These are phyloP conservation scores for Eretmochelys imbricata DNA, from an alignment of 2,113 vertebrate genomes.

Conservation along the genomic window DNA sequence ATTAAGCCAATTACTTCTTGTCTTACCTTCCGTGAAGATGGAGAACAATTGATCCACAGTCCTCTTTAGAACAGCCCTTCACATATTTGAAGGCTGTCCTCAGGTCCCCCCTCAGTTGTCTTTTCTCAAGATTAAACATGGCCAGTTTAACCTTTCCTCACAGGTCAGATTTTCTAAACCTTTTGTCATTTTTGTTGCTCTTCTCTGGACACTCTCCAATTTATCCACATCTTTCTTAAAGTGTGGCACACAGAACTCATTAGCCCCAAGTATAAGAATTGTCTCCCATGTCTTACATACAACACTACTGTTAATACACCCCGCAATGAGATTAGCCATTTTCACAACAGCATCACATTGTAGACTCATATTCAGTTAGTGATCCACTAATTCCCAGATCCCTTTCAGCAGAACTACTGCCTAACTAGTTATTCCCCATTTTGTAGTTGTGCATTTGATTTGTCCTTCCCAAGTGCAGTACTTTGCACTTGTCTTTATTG, in stretches of 20 bases:
- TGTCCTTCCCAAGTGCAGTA: not conserved
- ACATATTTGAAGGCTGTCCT: not conserved
- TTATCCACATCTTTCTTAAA: not conserved
- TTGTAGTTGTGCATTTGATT: not conserved
- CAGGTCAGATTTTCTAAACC: not conserved
- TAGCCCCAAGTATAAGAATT: not conserved
- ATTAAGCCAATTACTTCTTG: not conserved
- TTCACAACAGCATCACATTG: not conserved
- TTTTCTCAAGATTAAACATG: not conserved
- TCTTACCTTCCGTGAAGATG: not conserved
- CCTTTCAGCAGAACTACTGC: not conserved
- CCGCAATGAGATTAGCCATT: not conserved
- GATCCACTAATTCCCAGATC: not conserved
- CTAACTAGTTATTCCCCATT: not conserved
- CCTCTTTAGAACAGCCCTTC: not conserved
- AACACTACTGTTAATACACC: not conserved
- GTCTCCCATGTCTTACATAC: not conserved
- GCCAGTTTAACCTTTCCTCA: not conserved
- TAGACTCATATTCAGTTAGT: too few relatives aligned
- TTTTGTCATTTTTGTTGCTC: not conserved
- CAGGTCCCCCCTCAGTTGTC: not conserved
- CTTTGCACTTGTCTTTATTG: not conserved
- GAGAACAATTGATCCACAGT: not conserved
- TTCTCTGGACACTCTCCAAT: not conserved
- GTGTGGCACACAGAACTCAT: not conserved